Base-by-base conservation (phyloP, 2,888 invertebrate genomes). In the Julus scanicus region DNA sequence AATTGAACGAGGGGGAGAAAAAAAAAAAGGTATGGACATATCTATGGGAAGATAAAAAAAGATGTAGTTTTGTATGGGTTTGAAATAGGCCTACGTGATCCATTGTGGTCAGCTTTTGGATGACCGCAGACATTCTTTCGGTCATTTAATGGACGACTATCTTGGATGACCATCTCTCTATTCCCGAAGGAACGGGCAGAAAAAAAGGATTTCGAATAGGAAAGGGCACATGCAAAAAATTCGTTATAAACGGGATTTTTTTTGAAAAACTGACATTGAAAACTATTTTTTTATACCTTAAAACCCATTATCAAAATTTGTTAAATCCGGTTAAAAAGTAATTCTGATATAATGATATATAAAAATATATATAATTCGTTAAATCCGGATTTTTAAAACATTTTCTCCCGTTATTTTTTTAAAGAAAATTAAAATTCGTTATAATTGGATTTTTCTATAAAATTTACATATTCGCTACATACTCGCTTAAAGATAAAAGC, bases 121-220 rank as follows among this genome's bases (percentile, higher is more conserved):
- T 15, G 57, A 57, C 57, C 57, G 17, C 57, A 15, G 57, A 57
- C 57, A 57, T 57, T 57, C 57, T 57, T 57, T 57, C 57, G 57
- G 57, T 57, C 57, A 57, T 57, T 57, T 57, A 57, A 57, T 57
- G 15, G 57, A 57, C 57, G 57, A 57, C 57, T 15, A 57, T 57
- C 57, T 48, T 48, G 9, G 48, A 48, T 48, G 48, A 13, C 6
- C 48, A 48, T 48, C 48, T 48, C 48, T 48, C 13, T 48, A 48
- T 11, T 29, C 29, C 29, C 29, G 29, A 29, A 29, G 29, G 29
- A 29, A 29, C 29, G 29, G 15, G 57, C 57, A 4, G 1, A 29
- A 48, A 13, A 48, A 11, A 1, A 6, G 57, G 17, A 57, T 17
- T 15, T 57, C 57, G 57, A 57, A 15, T 11, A 15, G 57, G 15